These are phyloP conservation scores for Pterobdella sp. DNA, from an alignment of 2,888 invertebrate genomes.

Conservation along the genomic window DNA sequence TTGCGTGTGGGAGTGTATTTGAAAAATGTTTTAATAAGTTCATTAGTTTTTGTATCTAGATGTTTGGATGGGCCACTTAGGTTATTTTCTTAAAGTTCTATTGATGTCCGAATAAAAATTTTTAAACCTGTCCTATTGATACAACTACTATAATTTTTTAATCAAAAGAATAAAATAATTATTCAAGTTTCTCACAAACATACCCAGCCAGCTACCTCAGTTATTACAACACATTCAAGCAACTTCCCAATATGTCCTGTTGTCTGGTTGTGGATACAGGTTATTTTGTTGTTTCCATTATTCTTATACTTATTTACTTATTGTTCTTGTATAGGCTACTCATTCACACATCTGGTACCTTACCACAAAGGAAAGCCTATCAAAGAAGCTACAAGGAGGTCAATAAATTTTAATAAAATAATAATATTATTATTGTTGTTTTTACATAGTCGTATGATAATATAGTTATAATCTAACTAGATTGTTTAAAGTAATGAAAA, in stretches of 20 bases:
- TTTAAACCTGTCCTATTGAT: constrained; percentile 1
- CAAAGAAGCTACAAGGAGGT: constrained; percentile 57
- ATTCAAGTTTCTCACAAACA: too few species aligned
- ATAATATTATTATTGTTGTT: constrained; percentile 18
- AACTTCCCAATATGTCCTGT: constrained; percentile 50
- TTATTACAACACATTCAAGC: constrained; percentile 59
- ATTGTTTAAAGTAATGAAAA: too few species aligned
- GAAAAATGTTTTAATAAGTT: constrained; percentile 9
- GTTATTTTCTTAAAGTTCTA: constrained; percentile 11
- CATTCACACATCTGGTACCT: constrained; percentile 87
- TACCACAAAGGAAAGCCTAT: constrained; percentile 62
- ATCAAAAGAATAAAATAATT: too few species aligned
- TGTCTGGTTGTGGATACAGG: constrained; percentile 71
- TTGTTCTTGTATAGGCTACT: constrained; percentile 85
- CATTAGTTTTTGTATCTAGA: not conserved
- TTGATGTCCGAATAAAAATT: not conserved
- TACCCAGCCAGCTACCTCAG: constrained; percentile 69
- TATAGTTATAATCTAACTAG: too few species aligned
- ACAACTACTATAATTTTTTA: too few species aligned
- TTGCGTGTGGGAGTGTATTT: not conserved
- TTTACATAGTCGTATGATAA: not conserved
- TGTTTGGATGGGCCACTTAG: constrained; percentile 2
- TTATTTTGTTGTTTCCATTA: too few species aligned
- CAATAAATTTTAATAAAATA: constrained; percentile 18
- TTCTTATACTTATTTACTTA: too few species aligned